These are phyloP conservation scores for Seira ritae DNA, from an alignment of 2,888 invertebrate genomes.

Conservation along the genomic window DNA sequence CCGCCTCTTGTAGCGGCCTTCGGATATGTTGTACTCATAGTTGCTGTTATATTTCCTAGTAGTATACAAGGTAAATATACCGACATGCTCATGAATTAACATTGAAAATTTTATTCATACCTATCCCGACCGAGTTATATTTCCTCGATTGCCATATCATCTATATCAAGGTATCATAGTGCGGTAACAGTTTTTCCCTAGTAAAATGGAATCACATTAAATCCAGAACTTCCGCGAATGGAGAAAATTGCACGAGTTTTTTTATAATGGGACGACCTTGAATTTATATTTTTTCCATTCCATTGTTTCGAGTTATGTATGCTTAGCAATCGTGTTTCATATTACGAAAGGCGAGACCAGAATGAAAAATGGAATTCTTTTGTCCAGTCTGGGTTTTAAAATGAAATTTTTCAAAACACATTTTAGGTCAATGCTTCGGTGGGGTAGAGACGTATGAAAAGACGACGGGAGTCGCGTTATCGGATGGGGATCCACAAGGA, in stretches of 20 bases:
- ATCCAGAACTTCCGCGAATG: neutral
- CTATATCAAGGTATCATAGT: too few relatives aligned
- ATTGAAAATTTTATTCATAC: too few relatives aligned
- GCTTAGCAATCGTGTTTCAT: too few relatives aligned
- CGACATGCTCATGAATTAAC: neutral
- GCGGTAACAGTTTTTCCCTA: too few relatives aligned
- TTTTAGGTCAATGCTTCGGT: conserved; percentile 76
- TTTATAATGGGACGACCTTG: neutral
- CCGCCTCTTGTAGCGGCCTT: conserved; percentile 71
- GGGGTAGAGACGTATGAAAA: conserved; percentile 77
- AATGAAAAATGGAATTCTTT: too few relatives aligned
- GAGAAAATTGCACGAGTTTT: neutral
- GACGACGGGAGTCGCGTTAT: conserved; percentile 75
- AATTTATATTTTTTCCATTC: neutral
- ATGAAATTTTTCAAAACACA: too few relatives aligned
- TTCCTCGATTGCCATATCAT: too few relatives aligned
- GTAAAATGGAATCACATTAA: too few relatives aligned
- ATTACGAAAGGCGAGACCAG: too few relatives aligned
- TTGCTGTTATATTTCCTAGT: conserved; percentile 70
- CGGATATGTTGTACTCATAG: conserved; percentile 69
- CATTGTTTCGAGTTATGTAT: neutral
- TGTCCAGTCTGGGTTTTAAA: too few relatives aligned
- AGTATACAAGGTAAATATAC: conserved; percentile 70
- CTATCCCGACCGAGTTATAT: too few relatives aligned
- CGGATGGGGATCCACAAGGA: conserved; percentile 75